phyloP scores from a whole-genome alignment of 1,140 invertebrate species.

The Cyclina sinensis region DNA sequence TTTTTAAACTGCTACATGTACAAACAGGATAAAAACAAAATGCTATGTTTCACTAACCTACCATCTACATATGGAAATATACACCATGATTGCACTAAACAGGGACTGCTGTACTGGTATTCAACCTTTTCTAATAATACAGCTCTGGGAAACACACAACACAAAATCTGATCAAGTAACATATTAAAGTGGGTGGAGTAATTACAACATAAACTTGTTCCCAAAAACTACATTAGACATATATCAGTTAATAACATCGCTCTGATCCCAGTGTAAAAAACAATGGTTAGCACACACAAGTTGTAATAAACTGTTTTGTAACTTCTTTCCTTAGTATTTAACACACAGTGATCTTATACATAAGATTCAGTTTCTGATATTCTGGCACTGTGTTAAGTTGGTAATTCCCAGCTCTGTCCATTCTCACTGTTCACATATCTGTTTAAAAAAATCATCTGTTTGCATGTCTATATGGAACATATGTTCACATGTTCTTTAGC shows the following conservation, averaged over 20 bases:
- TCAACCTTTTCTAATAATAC: background rate
- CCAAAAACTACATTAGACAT: too few relatives aligned
- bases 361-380: too few relatives aligned
- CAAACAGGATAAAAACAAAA: background rate
- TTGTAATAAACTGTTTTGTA: too few relatives aligned
- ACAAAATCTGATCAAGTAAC: background rate
- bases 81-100: conserved; percentile 21
- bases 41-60: background rate
- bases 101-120: background rate
- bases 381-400: too few relatives aligned
- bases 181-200: background rate
- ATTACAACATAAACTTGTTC: background rate
- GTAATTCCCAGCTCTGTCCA: too few relatives aligned
- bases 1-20: too few relatives aligned
- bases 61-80: background rate
- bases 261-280: background rate
- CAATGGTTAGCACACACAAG: background rate
- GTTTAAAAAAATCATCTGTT: background rate
- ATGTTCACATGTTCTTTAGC: background rate
- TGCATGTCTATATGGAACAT: background rate
- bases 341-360: too few relatives aligned
- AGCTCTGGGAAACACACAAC: background rate
- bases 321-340: too few relatives aligned
- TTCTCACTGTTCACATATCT: too few relatives aligned
- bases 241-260: too few relatives aligned